Percentiles rank a stretch among this genome's conserved stretches.
Conservation (phyloP, 2,797 vertebrate species). For the Champsocephalus gunnari region DNA sequence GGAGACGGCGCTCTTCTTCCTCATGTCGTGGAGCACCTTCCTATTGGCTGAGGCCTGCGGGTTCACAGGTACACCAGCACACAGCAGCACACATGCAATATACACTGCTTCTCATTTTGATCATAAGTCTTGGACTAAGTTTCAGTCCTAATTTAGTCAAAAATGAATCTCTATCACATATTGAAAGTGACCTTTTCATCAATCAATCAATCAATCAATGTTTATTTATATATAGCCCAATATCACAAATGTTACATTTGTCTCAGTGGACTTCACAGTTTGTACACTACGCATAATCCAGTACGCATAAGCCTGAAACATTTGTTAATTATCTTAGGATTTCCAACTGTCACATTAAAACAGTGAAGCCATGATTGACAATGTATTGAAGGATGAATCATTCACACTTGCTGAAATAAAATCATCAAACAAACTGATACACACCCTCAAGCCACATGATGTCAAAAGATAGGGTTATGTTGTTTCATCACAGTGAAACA, state of each 20-base stretch:
- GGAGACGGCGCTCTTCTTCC: slow-evolving; percentile 96
- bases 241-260: too few species aligned
- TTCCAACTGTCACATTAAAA: not conserved
- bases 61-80: slow-evolving; percentile 88
- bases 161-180: not conserved
- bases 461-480: not conserved
- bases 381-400: not conserved
- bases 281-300: not conserved
- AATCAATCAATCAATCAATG: too few species aligned
- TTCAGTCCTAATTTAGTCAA: not conserved
- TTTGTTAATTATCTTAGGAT: not conserved
- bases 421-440: not conserved
- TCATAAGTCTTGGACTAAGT: not conserved
- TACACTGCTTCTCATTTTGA: too few species aligned
- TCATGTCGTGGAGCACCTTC: slow-evolving; percentile 99
- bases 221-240: too few species aligned
- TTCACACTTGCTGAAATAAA: not conserved
- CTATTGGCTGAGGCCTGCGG: slow-evolving; percentile 96
- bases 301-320: too few species aligned
- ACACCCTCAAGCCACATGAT: not conserved
- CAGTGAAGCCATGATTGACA: not conserved
- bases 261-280: too few species aligned
- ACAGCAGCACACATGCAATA: not conserved
- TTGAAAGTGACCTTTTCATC: not conserved
- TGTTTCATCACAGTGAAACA: not conserved